A percentile compares a stretch with the other conserved stretches of the same genome.
Conservation (phyloP, 2,888 invertebrate species). For the Vanessa cardui region DNA sequence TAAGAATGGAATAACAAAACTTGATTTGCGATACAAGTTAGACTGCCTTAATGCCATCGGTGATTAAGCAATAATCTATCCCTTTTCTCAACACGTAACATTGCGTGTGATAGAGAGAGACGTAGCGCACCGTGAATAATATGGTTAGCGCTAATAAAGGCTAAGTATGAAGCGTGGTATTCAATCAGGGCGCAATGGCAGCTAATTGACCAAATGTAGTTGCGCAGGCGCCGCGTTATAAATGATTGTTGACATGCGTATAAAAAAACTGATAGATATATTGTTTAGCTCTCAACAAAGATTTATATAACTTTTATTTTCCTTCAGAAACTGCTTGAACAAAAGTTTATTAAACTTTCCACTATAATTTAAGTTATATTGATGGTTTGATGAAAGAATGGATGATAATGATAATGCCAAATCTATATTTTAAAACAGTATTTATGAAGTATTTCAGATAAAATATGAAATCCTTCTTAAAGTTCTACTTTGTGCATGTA, state of each 20-base stretch:
- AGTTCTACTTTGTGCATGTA: too few relatives aligned
- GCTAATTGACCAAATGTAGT: slow-evolving; percentile 51
- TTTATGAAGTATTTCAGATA: too few relatives aligned
- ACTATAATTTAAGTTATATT: too few relatives aligned
- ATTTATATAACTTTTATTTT: neutral
- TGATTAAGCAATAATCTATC: slow-evolving; percentile 24
- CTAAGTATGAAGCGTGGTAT: slow-evolving; percentile 44
- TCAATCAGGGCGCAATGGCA: slow-evolving; percentile 53
- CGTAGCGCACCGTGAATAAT: slow-evolving; percentile 16
- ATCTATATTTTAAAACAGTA: too few relatives aligned
- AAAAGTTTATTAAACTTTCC: too few relatives aligned
- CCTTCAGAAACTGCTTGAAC: neutral
- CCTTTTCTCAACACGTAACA: slow-evolving; percentile 16
- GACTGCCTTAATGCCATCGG: slow-evolving; percentile 5
- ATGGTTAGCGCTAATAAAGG: slow-evolving; percentile 41
- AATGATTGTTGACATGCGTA: slow-evolving; percentile 15
- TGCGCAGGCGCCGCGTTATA: slow-evolving; percentile 33
- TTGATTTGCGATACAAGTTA: slow-evolving; percentile 29
- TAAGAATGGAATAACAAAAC: slow-evolving; percentile 32
- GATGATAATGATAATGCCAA: too few relatives aligned
- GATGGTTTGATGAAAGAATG: too few relatives aligned
- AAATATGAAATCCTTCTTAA: too few relatives aligned
- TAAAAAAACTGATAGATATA: slow-evolving; percentile 20
- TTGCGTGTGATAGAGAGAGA: slow-evolving; percentile 10
- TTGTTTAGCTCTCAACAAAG: neutral